Conservation (phyloP, 53 echinoderm and acorn worm species). For the Echinarachnius parma region DNA sequence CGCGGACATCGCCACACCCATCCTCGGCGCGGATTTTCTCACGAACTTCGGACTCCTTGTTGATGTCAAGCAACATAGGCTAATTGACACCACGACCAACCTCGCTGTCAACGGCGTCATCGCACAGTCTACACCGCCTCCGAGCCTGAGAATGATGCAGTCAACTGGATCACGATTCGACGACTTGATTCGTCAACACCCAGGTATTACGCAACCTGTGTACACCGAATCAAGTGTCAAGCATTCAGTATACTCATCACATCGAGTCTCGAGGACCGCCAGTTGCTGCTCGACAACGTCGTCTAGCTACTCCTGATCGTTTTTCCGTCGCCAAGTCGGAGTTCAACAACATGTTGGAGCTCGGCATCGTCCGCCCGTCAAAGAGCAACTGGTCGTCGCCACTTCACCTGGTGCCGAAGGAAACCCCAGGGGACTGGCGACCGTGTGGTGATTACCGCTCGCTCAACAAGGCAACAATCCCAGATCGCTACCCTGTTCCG, state of each 20-base stretch:
- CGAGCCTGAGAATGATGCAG: too few species aligned
- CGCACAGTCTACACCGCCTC: neutral
- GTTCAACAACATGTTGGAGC: slow-evolving; percentile 45
- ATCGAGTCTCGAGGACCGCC: slow-evolving; percentile 50
- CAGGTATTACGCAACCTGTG: neutral
- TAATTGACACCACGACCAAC: slow-evolving; percentile 31
- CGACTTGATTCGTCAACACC: neutral
- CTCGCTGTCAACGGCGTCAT: slow-evolving; percentile 2
- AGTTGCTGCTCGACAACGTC: slow-evolving; percentile 27
- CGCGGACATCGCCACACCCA: slow-evolving; percentile 25
- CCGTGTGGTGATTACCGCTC: too few species aligned
- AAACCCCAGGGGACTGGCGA: too few species aligned
- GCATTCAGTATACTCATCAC: slow-evolving; percentile 41
- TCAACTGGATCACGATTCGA: neutral
- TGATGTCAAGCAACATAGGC: slow-evolving; percentile 27
- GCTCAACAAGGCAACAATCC: too few species aligned
- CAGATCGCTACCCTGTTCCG: too few species aligned
- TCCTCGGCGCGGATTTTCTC: slow-evolving; percentile 61
- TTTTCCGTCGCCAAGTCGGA: too few species aligned
- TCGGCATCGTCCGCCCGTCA: slow-evolving; percentile 45
- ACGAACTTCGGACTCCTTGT: slow-evolving; percentile 27
- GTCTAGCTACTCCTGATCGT: slow-evolving; percentile 45
- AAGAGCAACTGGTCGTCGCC: slow-evolving; percentile 49
- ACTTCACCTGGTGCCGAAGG: slow-evolving; percentile 21
- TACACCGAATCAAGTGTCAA: slow-evolving; percentile 14